Percentiles rank a stretch among this genome's conserved stretches.
phyloP scores from a whole-genome alignment of 2,888 invertebrate genomes.

The Mythimna loreyi region DNA sequence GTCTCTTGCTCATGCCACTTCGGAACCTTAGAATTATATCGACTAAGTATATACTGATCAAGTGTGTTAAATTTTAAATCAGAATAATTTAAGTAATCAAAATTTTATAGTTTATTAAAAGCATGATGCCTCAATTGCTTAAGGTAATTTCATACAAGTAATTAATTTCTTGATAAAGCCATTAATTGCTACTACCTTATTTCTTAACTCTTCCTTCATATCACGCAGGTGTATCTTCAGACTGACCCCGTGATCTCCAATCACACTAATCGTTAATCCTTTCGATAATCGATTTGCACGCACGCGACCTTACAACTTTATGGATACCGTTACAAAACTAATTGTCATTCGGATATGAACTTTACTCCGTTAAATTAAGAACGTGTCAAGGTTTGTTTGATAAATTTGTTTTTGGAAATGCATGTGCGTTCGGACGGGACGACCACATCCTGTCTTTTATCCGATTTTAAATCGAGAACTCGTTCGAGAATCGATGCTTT shows the following conservation, averaged over 20 bases:
- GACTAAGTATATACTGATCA: too few relatives aligned
- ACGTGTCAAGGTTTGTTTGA: neutral
- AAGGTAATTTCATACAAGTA: neutral
- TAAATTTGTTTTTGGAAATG: conserved; percentile 55
- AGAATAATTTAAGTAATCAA: too few relatives aligned
- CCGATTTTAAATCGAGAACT: conserved; percentile 75
- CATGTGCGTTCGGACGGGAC: conserved; percentile 78
- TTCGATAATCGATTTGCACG: conserved; percentile 82
- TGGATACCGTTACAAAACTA: conserved; percentile 44
- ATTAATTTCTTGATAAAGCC: conserved; percentile 27
- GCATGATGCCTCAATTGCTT: neutral
- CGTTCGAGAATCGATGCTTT: conserved; percentile 70
- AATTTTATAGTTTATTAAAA: neutral
- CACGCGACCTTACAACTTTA: conserved; percentile 76
- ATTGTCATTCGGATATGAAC: conserved; percentile 36
- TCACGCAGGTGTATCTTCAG: conserved; percentile 68
- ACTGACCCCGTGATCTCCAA: conserved; percentile 73
- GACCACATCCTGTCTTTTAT: conserved; percentile 82
- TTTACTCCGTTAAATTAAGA: conserved; percentile 27
- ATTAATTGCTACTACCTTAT: conserved; percentile 34
- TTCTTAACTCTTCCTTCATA: conserved; percentile 35
- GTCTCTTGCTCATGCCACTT: too few relatives aligned
- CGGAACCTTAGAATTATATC: too few relatives aligned
- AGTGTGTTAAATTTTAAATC: too few relatives aligned
- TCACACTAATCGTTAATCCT: conserved; percentile 73